phyloP scores from a whole-genome alignment of 2,888 invertebrate genomes.

The Pandemis cinnamomeana region DNA sequence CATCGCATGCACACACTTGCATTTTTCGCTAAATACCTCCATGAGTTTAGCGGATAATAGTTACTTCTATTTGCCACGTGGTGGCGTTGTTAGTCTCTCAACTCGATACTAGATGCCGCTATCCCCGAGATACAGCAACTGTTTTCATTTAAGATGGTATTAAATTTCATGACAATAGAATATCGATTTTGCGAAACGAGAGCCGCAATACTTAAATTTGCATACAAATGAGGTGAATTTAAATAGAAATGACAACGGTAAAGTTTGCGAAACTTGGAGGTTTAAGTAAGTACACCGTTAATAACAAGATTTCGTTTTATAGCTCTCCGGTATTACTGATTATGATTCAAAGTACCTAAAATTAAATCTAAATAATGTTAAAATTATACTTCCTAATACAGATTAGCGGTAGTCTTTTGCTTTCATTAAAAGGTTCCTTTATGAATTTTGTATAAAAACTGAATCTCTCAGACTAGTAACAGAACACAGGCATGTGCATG shows the following conservation, averaged over 20 bases:
- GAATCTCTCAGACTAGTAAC: neutral
- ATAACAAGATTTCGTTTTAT: slow-evolving; percentile 17
- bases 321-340: neutral
- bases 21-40: too few species aligned
- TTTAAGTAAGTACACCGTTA: slow-evolving; percentile 12
- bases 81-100: neutral
- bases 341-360: neutral
- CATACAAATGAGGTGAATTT: slow-evolving; percentile 12
- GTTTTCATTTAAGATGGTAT: neutral
- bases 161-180: neutral
- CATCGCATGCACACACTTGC: too few species aligned
- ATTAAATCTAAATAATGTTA: neutral
- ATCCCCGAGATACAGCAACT: neutral
- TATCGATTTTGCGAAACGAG: slow-evolving; percentile 4
- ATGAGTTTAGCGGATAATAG: too few species aligned
- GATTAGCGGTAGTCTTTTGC: too few species aligned
- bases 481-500: neutral
- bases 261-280: slow-evolving; percentile 16
- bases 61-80: too few species aligned
- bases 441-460: neutral
- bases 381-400: neutral
- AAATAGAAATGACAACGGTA: slow-evolving; percentile 17
- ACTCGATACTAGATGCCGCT: neutral
- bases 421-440: neutral
- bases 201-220: slow-evolving; percentile 18